These are phyloP conservation scores for Trachymyrmex cornetzi DNA, from an alignment of 1,140 invertebrate genomes.

Conservation along the genomic window DNA sequence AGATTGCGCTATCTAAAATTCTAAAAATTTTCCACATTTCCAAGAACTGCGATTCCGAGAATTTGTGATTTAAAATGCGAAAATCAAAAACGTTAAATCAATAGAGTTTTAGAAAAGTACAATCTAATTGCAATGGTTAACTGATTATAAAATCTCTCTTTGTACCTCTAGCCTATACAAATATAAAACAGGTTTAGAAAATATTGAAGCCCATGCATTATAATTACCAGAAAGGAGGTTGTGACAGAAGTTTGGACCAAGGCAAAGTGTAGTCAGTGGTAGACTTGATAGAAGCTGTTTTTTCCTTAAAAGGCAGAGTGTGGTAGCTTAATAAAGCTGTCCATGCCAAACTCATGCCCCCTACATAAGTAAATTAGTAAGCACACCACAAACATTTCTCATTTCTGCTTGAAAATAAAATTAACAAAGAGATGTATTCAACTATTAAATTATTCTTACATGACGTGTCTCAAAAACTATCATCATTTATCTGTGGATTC, in stretches of 20 bases:
- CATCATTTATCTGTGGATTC: constrained; percentile 4
- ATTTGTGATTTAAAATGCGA: neutral
- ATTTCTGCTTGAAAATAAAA: neutral
- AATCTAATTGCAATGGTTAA: neutral
- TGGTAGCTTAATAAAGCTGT: constrained; percentile 87
- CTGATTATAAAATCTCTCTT: constrained; percentile 4
- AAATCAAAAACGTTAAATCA: neutral
- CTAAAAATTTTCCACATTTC: neutral
- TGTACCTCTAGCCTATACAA: constrained; percentile 24
- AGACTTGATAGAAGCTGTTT: constrained; percentile 74
- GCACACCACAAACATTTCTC: constrained; percentile 21
- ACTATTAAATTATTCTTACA: neutral
- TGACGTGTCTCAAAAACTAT: neutral
- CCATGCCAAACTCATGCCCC: constrained; percentile 87
- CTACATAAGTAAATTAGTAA: constrained; percentile 78
- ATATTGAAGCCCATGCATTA: constrained; percentile 60
- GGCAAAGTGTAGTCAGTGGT: constrained; percentile 84
- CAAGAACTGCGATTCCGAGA: neutral
- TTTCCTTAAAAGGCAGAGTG: constrained; percentile 81
- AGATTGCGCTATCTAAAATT: neutral
- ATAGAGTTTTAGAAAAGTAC: neutral
- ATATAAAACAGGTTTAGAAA: neutral
- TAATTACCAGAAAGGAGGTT: constrained; percentile 88
- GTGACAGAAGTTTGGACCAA: constrained; percentile 87
- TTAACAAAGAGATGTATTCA: neutral